Percentiles rank a stretch among this genome's conserved stretches.
Evolutionary conservation across 23 tunicate genomes (phyloP).

Genomic region (Halocynthia roretzi): DNA sequence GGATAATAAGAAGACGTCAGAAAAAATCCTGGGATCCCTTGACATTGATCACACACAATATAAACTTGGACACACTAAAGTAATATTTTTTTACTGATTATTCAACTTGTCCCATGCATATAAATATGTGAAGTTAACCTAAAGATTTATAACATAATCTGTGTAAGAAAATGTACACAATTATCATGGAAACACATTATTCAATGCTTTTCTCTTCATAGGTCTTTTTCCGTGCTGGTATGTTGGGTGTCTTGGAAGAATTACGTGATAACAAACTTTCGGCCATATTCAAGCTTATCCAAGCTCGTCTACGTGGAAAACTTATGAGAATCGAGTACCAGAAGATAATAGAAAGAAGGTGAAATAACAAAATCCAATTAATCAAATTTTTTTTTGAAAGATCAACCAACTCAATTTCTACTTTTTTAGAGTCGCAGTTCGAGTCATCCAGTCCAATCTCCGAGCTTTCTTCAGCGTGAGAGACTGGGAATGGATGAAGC

Average conservation of each 20-base stretch:
- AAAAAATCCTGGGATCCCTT: conserved; percentile 75
- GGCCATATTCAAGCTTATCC: conserved; percentile 67
- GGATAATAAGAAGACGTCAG: conserved; percentile 98
- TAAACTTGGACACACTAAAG: conserved; percentile 97
- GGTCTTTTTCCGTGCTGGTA: conserved; percentile 99
- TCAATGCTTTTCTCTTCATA: conserved; percentile 4
- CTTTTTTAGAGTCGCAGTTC: conserved; percentile 65
- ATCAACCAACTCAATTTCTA: not conserved
- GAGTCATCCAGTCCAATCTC: conserved; percentile 80
- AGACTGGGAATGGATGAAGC: conserved; percentile 96
- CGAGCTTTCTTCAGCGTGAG: conserved; percentile 84
- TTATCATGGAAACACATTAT: not conserved
- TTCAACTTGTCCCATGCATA: not conserved
- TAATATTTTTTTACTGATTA: conserved; percentile 2
- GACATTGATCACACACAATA: conserved; percentile 78
- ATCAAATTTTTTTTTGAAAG: not conserved
- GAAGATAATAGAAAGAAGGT: conserved; percentile 88
- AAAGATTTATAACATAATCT: not conserved
- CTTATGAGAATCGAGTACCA: conserved; percentile 80
- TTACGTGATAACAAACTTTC: conserved; percentile 85
- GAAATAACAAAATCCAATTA: not conserved
- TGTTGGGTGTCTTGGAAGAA: conserved; percentile 92
- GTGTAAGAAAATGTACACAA: not conserved
- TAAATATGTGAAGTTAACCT: not conserved
- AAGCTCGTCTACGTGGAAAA: conserved; percentile 77